Conservation (phyloP, 2,797 vertebrate species). For the Enteromius fasciolatus region DNA sequence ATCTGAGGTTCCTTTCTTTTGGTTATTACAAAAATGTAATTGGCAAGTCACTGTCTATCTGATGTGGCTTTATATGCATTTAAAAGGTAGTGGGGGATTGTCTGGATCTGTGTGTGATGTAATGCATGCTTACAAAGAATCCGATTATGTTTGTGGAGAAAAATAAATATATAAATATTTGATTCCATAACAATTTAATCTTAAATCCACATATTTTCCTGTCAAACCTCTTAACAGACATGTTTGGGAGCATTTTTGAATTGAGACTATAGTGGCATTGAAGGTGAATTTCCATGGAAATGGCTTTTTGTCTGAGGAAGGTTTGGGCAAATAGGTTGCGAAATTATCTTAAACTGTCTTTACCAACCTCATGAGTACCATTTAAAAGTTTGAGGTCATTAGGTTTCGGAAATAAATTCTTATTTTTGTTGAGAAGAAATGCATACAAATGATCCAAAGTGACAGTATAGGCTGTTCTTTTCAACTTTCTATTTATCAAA, state of each 20-base stretch:
- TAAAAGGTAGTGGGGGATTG: not conserved
- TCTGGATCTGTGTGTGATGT: not conserved
- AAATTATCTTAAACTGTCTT: not conserved
- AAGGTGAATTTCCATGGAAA: not conserved
- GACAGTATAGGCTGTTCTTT: not conserved
- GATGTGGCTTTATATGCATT: not conserved
- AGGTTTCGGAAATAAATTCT: not conserved
- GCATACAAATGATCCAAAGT: not conserved
- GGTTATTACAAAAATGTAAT: not conserved
- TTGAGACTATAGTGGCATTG: not conserved
- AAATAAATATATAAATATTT: constrained; percentile 4
- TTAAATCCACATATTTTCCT: constrained; percentile 27
- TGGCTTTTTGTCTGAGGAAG: not conserved
- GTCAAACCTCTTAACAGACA: constrained; percentile 10
- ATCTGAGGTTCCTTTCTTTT: not conserved
- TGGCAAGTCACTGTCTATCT: not conserved
- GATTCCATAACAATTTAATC: constrained; percentile 25
- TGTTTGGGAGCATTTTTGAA: not conserved
- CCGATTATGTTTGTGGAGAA: not conserved
- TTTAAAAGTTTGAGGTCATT: not conserved
- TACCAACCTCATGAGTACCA: not conserved
- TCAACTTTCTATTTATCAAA: not conserved
- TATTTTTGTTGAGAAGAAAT: not conserved
- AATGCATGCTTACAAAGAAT: constrained; percentile 6
- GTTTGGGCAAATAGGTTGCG: not conserved